Percentiles rank a stretch among this genome's conserved stretches.
phyloP scores from a whole-genome alignment of 2,797 vertebrate genomes.

The Siniperca obscura region DNA sequence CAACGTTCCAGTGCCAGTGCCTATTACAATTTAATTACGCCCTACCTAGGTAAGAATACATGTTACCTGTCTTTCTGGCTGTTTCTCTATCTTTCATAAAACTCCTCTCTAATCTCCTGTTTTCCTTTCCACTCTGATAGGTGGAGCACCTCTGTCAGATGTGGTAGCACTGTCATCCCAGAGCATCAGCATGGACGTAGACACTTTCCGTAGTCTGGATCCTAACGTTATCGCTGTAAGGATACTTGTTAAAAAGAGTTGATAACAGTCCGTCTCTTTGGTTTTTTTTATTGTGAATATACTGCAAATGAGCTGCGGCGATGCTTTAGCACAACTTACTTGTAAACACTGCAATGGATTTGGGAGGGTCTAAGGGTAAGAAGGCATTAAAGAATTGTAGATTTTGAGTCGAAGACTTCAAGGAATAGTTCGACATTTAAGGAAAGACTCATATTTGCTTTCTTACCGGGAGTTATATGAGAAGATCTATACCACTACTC shows the following conservation, averaged over 20 bases:
- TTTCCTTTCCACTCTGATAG: constrained; percentile 42
- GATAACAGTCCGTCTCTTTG: background rate
- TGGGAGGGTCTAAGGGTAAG: background rate
- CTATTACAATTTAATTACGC: constrained; percentile 66
- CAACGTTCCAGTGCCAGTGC: background rate
- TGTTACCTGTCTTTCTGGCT: background rate
- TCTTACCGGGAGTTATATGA: background rate
- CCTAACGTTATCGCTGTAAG: constrained; percentile 67
- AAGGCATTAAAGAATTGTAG: background rate
- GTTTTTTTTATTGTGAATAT: constrained; percentile 1
- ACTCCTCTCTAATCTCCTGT: background rate
- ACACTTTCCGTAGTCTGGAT: constrained; percentile 67
- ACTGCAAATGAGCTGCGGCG: background rate
- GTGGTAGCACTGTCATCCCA: constrained; percentile 57
- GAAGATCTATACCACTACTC: background rate
- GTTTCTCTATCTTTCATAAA: background rate
- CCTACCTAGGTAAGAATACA: constrained; percentile 70
- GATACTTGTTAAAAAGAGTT: background rate
- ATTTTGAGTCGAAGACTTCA: background rate
- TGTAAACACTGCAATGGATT: background rate
- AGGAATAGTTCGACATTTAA: background rate
- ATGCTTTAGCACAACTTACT: background rate
- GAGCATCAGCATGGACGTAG: constrained; percentile 73
- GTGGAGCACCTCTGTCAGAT: constrained; percentile 70
- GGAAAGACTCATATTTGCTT: background rate